Evolutionary conservation across 2,888 invertebrate genomes (phyloP).

Genomic region (Chaetoderma sp.): DNA sequence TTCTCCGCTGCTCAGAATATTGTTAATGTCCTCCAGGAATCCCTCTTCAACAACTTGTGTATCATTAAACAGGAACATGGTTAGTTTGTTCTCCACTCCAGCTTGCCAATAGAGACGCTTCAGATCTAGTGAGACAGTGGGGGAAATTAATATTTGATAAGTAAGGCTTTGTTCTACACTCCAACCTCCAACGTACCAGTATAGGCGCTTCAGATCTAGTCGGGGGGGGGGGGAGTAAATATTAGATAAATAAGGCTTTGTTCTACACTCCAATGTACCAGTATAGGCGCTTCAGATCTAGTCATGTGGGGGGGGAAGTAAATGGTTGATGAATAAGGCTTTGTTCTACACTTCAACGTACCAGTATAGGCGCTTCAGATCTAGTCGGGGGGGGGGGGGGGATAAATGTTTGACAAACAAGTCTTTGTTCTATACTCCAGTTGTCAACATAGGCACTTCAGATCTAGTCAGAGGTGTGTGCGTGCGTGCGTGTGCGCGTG

Average conservation of each 20-base stretch:
- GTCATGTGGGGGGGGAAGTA: too few species aligned
- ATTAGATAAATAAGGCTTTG: too few species aligned
- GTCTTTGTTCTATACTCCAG: too few species aligned
- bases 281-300: not conserved
- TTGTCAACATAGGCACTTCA: not conserved
- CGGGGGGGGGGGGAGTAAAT: too few species aligned
- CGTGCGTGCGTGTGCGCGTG: too few species aligned
- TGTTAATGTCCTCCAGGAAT: slow-evolving; percentile 90
- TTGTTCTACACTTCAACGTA: too few species aligned
- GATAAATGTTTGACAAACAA: too few species aligned
- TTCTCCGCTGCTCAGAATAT: slow-evolving; percentile 88
- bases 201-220: not conserved
- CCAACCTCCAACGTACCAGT: not conserved
- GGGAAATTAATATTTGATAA: too few species aligned
- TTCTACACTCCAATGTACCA: not conserved
- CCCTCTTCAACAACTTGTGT: slow-evolving; percentile 85
- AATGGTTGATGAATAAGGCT: too few species aligned
- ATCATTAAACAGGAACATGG: slow-evolving; percentile 87
- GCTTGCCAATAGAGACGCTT: slow-evolving; percentile 80
- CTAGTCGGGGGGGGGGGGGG: not conserved
- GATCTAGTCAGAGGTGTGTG: too few species aligned
- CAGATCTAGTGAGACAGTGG: too few species aligned
- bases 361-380: not conserved
- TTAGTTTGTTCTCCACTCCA: slow-evolving; percentile 82
- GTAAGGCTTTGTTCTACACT: too few species aligned